These are phyloP conservation scores for Sylvietta virens DNA, from an alignment of 2,113 vertebrate species.

Conservation along the genomic window DNA sequence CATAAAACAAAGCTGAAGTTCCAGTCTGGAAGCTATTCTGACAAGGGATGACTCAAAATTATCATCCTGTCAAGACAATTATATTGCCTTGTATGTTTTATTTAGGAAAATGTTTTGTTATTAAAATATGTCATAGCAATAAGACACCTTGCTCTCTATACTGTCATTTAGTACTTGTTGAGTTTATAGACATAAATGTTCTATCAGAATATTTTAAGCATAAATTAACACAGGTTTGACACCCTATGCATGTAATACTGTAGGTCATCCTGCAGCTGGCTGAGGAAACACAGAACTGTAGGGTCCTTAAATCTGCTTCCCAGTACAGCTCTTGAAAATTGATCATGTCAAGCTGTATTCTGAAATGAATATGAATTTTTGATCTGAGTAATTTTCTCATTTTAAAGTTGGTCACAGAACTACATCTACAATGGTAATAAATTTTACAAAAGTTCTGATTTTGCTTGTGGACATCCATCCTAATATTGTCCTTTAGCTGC, in stretches of 20 bases:
- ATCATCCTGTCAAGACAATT: neutral
- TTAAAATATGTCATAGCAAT: neutral
- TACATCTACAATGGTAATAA: neutral
- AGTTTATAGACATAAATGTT: neutral
- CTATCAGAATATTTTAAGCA: neutral
- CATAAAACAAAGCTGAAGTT: neutral
- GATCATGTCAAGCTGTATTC: neutral
- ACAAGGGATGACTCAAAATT: neutral
- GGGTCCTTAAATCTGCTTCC: neutral
- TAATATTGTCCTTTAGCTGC: neutral
- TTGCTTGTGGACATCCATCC: neutral
- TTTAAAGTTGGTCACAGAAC: neutral
- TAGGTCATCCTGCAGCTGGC: neutral
- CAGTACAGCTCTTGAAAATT: neutral
- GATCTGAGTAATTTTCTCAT: neutral
- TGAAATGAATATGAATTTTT: neutral
- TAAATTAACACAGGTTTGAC: neutral
- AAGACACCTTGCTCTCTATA: neutral
- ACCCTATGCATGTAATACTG: neutral
- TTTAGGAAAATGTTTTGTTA: neutral
- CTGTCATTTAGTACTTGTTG: neutral
- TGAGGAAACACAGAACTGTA: neutral
- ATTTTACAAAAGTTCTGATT: neutral
- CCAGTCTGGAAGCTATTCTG: neutral
- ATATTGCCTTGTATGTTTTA: neutral